These are phyloP conservation scores for Tetrao urogallus DNA, from an alignment of 2,113 vertebrate species.

Conservation along the genomic window DNA sequence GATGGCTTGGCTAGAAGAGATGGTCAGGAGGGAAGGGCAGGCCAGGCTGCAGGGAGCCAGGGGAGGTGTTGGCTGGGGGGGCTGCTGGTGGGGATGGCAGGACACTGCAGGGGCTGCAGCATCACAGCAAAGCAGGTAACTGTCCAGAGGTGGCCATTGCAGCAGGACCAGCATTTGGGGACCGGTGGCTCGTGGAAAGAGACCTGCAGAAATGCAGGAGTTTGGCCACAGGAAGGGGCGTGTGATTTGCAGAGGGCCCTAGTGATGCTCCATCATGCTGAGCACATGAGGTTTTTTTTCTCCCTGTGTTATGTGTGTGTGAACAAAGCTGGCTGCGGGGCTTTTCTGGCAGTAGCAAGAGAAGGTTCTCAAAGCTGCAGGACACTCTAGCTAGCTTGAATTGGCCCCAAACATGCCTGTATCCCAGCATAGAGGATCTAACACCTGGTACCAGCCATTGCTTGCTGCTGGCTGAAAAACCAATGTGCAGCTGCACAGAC, in stretches of 20 bases:
- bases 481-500: not conserved
- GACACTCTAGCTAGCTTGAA: not conserved
- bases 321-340: not conserved
- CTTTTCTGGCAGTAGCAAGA: not conserved
- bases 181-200: not conserved
- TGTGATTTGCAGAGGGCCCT: not conserved
- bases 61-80: not conserved
- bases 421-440: not conserved
- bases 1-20: slow-evolving; percentile 1
- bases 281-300: not conserved
- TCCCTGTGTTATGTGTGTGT: not conserved
- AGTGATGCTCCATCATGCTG: not conserved
- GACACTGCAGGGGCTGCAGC: too few relatives aligned
- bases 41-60: not conserved
- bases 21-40: not conserved
- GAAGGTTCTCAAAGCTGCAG: not conserved
- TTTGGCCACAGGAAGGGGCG: not conserved
- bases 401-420: not conserved
- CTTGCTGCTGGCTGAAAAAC: not conserved
- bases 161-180: not conserved
- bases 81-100: too few relatives aligned
- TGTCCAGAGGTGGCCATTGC: not conserved
- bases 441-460: not conserved
- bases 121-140: not conserved
- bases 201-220: not conserved